Base-by-base conservation (phyloP, 2,797 vertebrate genomes). In the Tokudaia tokunoshimensis region DNA sequence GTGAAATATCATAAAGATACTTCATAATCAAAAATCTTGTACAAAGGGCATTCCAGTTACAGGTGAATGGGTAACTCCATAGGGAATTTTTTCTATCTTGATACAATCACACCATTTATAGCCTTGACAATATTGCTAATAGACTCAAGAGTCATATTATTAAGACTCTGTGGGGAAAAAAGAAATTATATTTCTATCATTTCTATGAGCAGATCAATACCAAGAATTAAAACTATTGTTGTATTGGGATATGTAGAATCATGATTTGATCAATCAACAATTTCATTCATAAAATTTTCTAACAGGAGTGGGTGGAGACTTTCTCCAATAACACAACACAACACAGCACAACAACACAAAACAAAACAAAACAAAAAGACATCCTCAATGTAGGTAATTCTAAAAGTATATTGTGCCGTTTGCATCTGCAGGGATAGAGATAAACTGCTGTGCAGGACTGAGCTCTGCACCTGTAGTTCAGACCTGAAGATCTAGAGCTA, bases 281-380 rank as follows among this genome's bases (percentile, higher is more conserved):
- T 83, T 90, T 87, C 44, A 82, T 12, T 82, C 79, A n/a, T 55
- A 93, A 79, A 41, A 4, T n/a, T 94, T 97, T 85, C 34, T 67
- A 74, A 79, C 37, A 2, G 24, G 89, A 94, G n/a, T 12, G 79
- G 67, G 8, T n/a, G 24, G 29, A 19, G 57, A 55, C 15, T 85
- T 93, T 85, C 34, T 88, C 37, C 70, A 67, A 92, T 96, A 75
- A 63, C 26, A 31, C 31, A 63, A 61, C 57, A 63, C 61, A 41
- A 17, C 47, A 94, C 67, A 75, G 29, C 24, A 63, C 24, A 63
- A 63, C 24, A 63, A 63, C 26, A 63, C 26, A 59, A 59, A 59
- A 59, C 57, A 59, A 59, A 61, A 61, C 7, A 24, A 59, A 59
- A 22, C 57, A 61, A 52, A 31, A 12, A 37, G 24, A 72, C 52